Conservation (phyloP, 2,797 vertebrate genomes). For the Bradypodion pumilum region DNA sequence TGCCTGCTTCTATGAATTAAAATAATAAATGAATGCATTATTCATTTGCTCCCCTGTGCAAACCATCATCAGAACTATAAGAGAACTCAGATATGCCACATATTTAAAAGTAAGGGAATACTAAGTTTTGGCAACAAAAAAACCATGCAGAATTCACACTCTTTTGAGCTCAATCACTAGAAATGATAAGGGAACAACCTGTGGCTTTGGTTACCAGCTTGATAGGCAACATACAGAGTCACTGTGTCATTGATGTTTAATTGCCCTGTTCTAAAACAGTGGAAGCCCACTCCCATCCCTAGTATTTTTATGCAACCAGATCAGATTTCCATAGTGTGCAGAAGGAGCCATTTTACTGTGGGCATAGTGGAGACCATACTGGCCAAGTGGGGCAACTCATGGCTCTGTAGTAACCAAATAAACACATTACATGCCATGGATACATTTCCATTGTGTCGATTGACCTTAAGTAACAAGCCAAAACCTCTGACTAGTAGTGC, state of each 20-base stretch:
- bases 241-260: background rate
- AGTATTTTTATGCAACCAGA: background rate
- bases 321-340: background rate
- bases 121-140: background rate
- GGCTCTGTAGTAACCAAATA: background rate
- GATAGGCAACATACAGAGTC: background rate
- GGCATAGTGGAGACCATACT: background rate
- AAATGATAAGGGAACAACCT: background rate
- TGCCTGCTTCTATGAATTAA: no score
- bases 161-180: background rate
- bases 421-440: background rate
- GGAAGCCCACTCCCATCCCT: background rate
- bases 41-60: no score
- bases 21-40: no score
- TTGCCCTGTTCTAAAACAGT: background rate
- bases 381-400: background rate
- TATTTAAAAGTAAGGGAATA: background rate
- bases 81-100: background rate
- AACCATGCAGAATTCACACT: background rate
- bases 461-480: background rate
- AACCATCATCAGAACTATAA: background rate
- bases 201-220: background rate
- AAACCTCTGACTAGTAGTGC: background rate
- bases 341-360: background rate
- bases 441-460: background rate